Conservation (phyloP, 2,888 invertebrate species). For the Anorthoa munda region DNA sequence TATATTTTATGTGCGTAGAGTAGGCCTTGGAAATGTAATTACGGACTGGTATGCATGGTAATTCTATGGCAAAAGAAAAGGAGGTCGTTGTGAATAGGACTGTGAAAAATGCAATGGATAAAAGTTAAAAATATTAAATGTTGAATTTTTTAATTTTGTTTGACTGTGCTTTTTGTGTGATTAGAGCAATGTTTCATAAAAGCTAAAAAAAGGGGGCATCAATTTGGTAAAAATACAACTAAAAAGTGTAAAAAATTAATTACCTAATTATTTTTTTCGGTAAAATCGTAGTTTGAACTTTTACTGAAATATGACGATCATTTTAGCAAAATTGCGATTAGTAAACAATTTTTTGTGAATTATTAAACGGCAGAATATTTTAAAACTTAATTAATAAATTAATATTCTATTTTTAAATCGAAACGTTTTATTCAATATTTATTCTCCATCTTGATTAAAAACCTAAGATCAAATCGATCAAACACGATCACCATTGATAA, state of each 20-base stretch:
- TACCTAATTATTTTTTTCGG: no score
- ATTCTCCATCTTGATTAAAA: neutral
- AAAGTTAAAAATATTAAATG: no score
- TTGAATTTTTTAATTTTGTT: neutral
- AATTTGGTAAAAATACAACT: no score
- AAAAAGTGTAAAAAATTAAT: no score
- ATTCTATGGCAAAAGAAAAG: neutral
- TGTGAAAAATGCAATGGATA: neutral
- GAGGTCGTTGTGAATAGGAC: neutral
- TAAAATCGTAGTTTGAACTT: no score
- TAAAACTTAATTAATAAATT: no score
- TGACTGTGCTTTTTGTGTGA: neutral
- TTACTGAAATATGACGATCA: no score
- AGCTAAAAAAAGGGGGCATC: no score
- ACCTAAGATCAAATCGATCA: neutral
- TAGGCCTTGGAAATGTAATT: constrained; percentile 10
- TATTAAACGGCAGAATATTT: no score
- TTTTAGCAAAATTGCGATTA: no score
- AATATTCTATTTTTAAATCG: neutral
- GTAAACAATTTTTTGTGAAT: no score
- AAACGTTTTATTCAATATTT: neutral
- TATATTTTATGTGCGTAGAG: constrained; percentile 6
- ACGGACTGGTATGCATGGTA: constrained; percentile 2
- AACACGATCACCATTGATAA: constrained; percentile 10
- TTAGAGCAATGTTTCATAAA: neutral